Evolutionary conservation across 2,797 vertebrate genomes (phyloP).

Genomic region (Enteromius viviparus): DNA sequence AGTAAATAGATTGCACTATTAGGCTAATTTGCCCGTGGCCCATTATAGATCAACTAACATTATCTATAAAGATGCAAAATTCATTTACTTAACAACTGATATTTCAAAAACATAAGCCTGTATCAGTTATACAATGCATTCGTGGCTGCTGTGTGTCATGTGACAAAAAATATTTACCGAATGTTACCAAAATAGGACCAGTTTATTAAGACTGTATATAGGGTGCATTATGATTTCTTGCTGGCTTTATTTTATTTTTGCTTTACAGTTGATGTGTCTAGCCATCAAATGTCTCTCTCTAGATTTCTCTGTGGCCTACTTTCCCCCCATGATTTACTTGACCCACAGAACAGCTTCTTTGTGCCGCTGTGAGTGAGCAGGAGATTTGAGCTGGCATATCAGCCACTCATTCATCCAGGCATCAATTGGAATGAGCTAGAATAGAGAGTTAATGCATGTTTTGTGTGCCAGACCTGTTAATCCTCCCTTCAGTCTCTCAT

Average conservation of each 20-base stretch:
- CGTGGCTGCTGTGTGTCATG: too few species aligned
- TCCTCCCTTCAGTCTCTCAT: constrained; percentile 48
- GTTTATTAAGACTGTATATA: neutral
- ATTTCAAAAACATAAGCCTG: too few species aligned
- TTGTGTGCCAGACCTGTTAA: constrained; percentile 54
- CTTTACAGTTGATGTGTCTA: neutral
- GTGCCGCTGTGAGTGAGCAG: constrained; percentile 55
- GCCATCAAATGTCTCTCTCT: constrained; percentile 10
- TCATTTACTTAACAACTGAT: too few species aligned
- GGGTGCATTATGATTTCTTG: neutral
- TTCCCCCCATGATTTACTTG: constrained; percentile 35
- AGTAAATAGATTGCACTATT: too few species aligned
- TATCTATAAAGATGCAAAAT: too few species aligned
- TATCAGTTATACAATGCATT: too few species aligned
- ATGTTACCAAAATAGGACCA: neutral
- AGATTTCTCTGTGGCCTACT: constrained; percentile 37
- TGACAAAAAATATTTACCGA: too few species aligned
- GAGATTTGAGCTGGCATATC: constrained; percentile 61
- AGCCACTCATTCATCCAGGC: constrained; percentile 60
- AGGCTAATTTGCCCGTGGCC: too few species aligned
- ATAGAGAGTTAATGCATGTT: constrained; percentile 49
- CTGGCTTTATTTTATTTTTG: neutral
- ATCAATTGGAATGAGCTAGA: constrained; percentile 54
- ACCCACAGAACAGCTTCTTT: constrained; percentile 50
- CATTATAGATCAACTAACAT: too few species aligned